Evolutionary conservation across 2,113 vertebrate genomes (phyloP).

Genomic region (Ariopsis seemanni): DNA sequence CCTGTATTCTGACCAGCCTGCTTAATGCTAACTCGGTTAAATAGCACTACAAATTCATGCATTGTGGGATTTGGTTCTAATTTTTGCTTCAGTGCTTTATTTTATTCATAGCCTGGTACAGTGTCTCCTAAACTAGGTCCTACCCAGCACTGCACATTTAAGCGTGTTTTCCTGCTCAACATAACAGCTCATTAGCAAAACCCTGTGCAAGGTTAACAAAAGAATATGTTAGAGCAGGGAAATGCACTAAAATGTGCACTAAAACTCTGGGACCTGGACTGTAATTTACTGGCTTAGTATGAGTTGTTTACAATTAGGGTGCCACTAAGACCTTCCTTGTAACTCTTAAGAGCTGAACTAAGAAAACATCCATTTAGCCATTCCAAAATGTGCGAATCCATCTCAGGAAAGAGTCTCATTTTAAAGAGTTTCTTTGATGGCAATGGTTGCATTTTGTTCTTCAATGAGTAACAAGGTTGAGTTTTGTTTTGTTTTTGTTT

Average conservation of each 20-base stretch:
- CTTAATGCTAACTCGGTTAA: neutral
- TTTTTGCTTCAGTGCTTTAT: neutral
- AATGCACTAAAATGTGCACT: neutral
- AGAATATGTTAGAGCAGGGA: neutral
- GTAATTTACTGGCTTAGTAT: neutral
- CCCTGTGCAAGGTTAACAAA: neutral
- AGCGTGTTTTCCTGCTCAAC: neutral
- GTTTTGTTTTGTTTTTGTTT: neutral
- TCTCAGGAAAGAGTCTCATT: neutral
- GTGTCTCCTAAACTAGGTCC: neutral
- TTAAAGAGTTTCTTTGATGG: neutral
- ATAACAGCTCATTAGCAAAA: neutral
- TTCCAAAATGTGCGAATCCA: neutral
- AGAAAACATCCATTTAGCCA: neutral
- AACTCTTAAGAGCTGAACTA: neutral
- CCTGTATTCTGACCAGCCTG: neutral
- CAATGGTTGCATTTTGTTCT: neutral
- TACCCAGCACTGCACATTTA: neutral
- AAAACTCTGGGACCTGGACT: neutral
- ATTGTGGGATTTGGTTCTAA: neutral
- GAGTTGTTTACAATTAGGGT: neutral
- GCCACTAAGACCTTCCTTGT: neutral
- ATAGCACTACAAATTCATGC: constrained; percentile 2
- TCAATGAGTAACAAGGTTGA: neutral
- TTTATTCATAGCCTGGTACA: neutral